A percentile compares a stretch with the other conserved stretches of the same genome.
phyloP scores from a whole-genome alignment of 2,797 vertebrate species.

The Botia almorhae region DNA sequence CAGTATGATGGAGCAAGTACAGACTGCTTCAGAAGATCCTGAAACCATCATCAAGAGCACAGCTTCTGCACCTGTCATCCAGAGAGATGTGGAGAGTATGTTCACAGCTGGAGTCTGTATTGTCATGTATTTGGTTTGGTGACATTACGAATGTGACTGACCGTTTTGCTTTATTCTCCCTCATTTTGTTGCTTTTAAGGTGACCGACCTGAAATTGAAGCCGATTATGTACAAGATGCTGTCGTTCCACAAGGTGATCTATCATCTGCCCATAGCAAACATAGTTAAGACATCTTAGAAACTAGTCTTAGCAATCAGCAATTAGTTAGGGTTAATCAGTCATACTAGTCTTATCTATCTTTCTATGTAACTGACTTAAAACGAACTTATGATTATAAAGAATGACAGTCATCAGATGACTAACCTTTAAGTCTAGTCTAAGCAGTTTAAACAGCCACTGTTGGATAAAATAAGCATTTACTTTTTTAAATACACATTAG shows the following conservation, averaged over 20 bases:
- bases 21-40: slow-evolving; percentile 76
- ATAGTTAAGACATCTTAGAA: too few species aligned
- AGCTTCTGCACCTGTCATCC: slow-evolving; percentile 55
- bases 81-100: slow-evolving; percentile 90
- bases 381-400: too few species aligned
- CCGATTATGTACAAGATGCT: slow-evolving; percentile 63
- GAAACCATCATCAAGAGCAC: slow-evolving; percentile 62
- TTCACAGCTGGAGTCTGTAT: background rate
- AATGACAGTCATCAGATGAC: too few species aligned
- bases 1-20: slow-evolving; percentile 73
- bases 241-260: slow-evolving; percentile 70
- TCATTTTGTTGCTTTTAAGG: slow-evolving; percentile 57
- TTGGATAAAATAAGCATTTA: background rate
- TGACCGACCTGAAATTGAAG: slow-evolving; percentile 69
- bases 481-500: background rate
- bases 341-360: too few species aligned
- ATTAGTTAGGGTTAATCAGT: too few species aligned
- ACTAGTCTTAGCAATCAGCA: too few species aligned
- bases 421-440: too few species aligned
- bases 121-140: background rate
- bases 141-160: background rate
- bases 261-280: background rate
- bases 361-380: too few species aligned
- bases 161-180: background rate
- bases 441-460: background rate